Evolutionary conservation across 2,888 invertebrate genomes (phyloP).

Genomic region (Cataglyphis altisquamis): DNA sequence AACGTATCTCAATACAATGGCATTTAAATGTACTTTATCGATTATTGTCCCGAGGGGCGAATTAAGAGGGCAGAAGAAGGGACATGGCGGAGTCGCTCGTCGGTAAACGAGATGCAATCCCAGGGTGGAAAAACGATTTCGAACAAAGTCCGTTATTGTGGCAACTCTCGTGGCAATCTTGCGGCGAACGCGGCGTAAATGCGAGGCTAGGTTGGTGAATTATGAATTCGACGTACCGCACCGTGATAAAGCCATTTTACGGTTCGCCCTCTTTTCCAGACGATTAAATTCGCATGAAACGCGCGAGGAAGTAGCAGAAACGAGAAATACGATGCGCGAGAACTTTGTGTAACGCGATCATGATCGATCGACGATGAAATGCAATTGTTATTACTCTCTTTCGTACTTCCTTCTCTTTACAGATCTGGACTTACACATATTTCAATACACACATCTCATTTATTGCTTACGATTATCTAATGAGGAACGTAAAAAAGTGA

Average conservation of each 20-base stretch:
- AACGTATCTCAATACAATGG: slow-evolving; percentile 23
- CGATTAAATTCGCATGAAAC: slow-evolving; percentile 57
- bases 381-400: neutral
- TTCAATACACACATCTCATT: neutral
- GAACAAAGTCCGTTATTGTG: slow-evolving; percentile 47
- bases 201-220: slow-evolving; percentile 60
- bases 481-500: neutral
- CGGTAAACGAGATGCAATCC: slow-evolving; percentile 6
- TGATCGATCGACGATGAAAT: slow-evolving; percentile 5
- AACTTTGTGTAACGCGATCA: slow-evolving; percentile 17
- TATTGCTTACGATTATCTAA: neutral
- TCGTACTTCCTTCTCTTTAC: neutral
- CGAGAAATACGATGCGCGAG: slow-evolving; percentile 52
- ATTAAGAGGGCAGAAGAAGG: neutral
- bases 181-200: slow-evolving; percentile 52
- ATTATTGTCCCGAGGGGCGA: slow-evolving; percentile 47
- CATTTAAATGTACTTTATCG: slow-evolving; percentile 58
- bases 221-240: slow-evolving; percentile 61
- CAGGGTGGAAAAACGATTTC: slow-evolving; percentile 40
- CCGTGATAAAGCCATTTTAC: slow-evolving; percentile 62
- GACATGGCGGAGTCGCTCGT: neutral
- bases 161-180: slow-evolving; percentile 54
- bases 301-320: slow-evolving; percentile 27
- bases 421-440: neutral
- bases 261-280: slow-evolving; percentile 23